Evolutionary conservation across 1,140 invertebrate genomes (phyloP).

Genomic region (Parasteatoda tepidariorum): DNA sequence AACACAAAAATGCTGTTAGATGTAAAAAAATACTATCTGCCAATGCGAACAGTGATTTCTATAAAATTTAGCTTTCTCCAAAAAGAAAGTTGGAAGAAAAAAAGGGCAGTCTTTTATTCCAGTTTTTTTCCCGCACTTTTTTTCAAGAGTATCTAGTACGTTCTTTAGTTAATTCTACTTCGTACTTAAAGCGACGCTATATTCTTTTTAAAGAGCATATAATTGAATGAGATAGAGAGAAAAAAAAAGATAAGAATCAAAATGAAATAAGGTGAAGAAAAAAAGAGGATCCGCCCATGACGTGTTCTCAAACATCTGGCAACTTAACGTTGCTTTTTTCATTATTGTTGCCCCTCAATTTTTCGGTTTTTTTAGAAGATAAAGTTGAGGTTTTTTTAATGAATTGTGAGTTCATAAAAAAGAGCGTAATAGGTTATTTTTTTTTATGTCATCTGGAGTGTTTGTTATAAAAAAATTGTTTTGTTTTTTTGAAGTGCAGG

Average conservation of each 20-base stretch:
- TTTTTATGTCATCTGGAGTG: no score
- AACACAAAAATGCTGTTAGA: no score
- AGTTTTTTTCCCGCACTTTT: not conserved
- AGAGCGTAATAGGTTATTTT: no score
- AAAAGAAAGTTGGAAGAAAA: no score
- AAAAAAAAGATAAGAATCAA: not conserved
- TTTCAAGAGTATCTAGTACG: not conserved
- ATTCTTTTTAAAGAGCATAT: slow-evolving; percentile 21
- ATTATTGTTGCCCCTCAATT: not conserved
- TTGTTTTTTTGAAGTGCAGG: no score
- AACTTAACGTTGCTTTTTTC: slow-evolving; percentile 1
- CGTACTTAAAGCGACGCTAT: not conserved
- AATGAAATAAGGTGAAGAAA: not conserved
- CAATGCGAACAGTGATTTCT: not conserved
- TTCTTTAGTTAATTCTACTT: not conserved
- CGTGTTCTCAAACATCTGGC: slow-evolving; percentile 52
- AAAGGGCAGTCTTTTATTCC: not conserved
- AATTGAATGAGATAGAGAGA: slow-evolving; percentile 29
- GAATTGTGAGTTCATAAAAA: not conserved
- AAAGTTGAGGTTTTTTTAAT: not conserved
- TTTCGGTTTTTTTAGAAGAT: slow-evolving; percentile 21
- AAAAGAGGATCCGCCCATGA: slow-evolving; percentile 23
- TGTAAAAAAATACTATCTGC: no score
- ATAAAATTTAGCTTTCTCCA: not conserved
- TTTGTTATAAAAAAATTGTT: no score